Percentiles rank a stretch among this genome's conserved stretches.
phyloP scores from a whole-genome alignment of 2,113 vertebrate genomes.

The Xenus cinereus region DNA sequence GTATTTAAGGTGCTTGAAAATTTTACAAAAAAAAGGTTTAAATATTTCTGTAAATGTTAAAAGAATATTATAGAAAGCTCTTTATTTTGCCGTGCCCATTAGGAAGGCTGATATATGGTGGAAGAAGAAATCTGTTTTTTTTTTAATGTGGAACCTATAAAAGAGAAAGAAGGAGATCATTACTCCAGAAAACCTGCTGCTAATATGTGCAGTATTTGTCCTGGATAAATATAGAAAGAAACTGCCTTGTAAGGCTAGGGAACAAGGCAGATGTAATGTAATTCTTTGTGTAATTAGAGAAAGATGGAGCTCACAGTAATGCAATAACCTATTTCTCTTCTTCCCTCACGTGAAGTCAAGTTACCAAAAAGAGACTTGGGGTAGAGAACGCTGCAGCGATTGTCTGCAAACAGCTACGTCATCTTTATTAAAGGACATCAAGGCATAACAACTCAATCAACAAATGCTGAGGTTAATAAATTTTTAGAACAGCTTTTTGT shows the following conservation, averaged over 20 bases:
- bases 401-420: fast-evolving
- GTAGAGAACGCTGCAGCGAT: not conserved
- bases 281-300: not conserved
- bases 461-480: not conserved
- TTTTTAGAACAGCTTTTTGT: not conserved
- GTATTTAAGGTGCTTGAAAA: not conserved
- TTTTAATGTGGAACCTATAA: not conserved
- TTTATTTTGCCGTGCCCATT: not conserved
- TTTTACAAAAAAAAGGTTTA: not conserved
- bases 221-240: not conserved
- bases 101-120: not conserved
- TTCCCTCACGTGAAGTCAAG: not conserved
- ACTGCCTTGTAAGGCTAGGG: not conserved
- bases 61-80: not conserved
- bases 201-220: not conserved
- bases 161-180: not conserved
- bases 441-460: not conserved
- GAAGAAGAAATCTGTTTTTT: not conserved
- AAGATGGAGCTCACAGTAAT: not conserved
- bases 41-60: not conserved
- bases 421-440: not conserved
- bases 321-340: not conserved
- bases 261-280: not conserved
- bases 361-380: not conserved
- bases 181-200: not conserved